These are phyloP conservation scores for Nilaparvata lugens DNA, from an alignment of 1,140 invertebrate species.

Conservation along the genomic window DNA sequence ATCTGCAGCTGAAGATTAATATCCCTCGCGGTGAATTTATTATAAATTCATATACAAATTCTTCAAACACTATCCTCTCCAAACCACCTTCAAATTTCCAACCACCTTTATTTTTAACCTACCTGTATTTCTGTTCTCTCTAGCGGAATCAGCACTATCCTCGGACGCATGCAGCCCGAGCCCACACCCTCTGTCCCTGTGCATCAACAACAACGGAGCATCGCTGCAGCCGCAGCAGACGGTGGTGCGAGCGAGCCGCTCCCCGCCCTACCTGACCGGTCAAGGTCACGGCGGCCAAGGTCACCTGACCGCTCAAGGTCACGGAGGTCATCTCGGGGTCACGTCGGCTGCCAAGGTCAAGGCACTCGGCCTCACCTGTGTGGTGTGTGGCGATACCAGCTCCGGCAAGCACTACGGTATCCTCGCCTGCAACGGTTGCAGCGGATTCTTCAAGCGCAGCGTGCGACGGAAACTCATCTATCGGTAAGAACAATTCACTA, in stretches of 20 bases:
- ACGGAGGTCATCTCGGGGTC: neutral
- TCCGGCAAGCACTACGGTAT: constrained; percentile 98
- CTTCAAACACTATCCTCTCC: too few species aligned
- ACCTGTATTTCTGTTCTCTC: too few species aligned
- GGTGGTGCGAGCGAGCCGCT: constrained; percentile 26
- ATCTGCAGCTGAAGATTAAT: too few species aligned
- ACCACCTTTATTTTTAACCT: too few species aligned
- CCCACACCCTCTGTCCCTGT: constrained; percentile 21
- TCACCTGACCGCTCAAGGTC: neutral
- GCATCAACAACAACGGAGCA: constrained; percentile 11
- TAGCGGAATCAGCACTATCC: too few species aligned
- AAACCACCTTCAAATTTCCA: too few species aligned
- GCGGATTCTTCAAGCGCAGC: constrained; percentile 96
- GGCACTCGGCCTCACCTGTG: constrained; percentile 65
- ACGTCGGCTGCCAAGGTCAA: constrained; percentile 23
- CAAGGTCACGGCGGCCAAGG: neutral
- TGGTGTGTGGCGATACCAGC: constrained; percentile 94
- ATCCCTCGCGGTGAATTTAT: too few species aligned
- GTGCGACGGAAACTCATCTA: constrained; percentile 96
- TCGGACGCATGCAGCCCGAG: constrained; percentile 12
- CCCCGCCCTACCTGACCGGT: constrained; percentile 16
- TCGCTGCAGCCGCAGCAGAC: constrained; percentile 21
- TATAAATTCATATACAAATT: too few species aligned
- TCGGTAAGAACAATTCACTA: too few species aligned
- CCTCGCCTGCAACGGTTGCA: constrained; percentile 97